These are phyloP conservation scores for Girardinichthys multiradiatus DNA, from an alignment of 2,113 vertebrate genomes.

Conservation along the genomic window DNA sequence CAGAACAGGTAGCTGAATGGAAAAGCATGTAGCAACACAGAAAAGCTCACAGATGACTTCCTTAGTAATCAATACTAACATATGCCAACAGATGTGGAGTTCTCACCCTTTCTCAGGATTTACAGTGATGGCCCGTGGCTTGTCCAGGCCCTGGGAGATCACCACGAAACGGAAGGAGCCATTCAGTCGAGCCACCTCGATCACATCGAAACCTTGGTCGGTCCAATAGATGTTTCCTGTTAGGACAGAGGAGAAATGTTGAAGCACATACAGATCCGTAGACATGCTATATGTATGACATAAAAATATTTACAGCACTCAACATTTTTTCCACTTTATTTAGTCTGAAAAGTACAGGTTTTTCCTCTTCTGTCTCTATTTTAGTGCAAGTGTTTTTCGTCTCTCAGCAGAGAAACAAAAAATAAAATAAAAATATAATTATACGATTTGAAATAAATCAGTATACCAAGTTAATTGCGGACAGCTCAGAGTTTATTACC, in stretches of 20 bases:
- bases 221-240: constrained; percentile 99
- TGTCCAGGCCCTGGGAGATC: constrained; percentile 95
- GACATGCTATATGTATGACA: background rate
- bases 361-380: background rate
- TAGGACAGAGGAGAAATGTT: background rate
- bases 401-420: no score
- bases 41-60: constrained; percentile 10
- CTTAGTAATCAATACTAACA: constrained; percentile 17
- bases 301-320: background rate
- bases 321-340: background rate
- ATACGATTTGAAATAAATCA: no score
- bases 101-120: constrained; percentile 94
- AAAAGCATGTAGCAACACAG: constrained; percentile 22
- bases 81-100: constrained; percentile 8
- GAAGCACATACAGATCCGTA: background rate
- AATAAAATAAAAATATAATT: no score
- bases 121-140: constrained; percentile 94
- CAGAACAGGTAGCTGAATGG: constrained; percentile 92
- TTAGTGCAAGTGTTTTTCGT: background rate
- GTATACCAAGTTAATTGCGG: no score
- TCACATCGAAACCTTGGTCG: constrained; percentile 97
- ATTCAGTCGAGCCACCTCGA: constrained; percentile 94
- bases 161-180: constrained; percentile 97
- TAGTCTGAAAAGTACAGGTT: background rate
- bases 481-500: no score